Percentiles rank a stretch among this genome's conserved stretches.
These are phyloP conservation scores for Gortyna flavago DNA, from an alignment of 2,888 invertebrate genomes.

Conservation along the genomic window DNA sequence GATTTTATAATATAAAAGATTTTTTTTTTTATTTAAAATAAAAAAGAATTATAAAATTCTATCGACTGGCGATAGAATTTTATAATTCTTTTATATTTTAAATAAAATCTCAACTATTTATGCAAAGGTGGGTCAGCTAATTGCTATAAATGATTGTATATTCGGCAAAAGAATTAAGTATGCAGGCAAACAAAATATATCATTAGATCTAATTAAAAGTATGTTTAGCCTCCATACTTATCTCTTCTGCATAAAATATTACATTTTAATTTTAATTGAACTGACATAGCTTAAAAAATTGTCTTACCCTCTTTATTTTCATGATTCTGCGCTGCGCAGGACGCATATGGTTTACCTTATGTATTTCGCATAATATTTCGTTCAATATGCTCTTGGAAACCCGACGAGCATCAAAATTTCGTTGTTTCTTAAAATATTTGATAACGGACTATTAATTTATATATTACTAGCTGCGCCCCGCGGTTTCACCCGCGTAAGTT, in stretches of 20 bases:
- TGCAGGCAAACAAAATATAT: background rate
- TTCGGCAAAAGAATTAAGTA: background rate
- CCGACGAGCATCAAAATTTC: conserved; percentile 28
- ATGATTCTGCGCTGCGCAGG: background rate
- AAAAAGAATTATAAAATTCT: too few relatives aligned
- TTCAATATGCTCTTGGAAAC: conserved; percentile 39
- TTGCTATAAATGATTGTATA: too few relatives aligned
- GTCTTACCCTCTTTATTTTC: conserved; percentile 36
- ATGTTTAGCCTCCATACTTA: background rate
- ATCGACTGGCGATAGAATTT: too few relatives aligned
- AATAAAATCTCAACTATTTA: too few relatives aligned
- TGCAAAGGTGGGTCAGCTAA: too few relatives aligned
- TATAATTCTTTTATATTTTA: too few relatives aligned
- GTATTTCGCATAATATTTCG: conserved; percentile 34
- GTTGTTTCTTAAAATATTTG: conserved; percentile 23
- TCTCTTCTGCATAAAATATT: background rate
- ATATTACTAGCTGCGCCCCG: too few relatives aligned
- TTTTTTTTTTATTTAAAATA: too few relatives aligned
- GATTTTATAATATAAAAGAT: too few relatives aligned
- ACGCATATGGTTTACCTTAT: conserved; percentile 15
- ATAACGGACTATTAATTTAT: background rate
- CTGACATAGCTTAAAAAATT: background rate
- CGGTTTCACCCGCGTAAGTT: too few relatives aligned
- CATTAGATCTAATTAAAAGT: background rate
- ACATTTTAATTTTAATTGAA: background rate